A percentile compares a stretch with the other conserved stretches of the same genome.
These are phyloP conservation scores for Phasianus colchicus DNA, from an alignment of 2,113 vertebrate genomes.

Conservation along the genomic window DNA sequence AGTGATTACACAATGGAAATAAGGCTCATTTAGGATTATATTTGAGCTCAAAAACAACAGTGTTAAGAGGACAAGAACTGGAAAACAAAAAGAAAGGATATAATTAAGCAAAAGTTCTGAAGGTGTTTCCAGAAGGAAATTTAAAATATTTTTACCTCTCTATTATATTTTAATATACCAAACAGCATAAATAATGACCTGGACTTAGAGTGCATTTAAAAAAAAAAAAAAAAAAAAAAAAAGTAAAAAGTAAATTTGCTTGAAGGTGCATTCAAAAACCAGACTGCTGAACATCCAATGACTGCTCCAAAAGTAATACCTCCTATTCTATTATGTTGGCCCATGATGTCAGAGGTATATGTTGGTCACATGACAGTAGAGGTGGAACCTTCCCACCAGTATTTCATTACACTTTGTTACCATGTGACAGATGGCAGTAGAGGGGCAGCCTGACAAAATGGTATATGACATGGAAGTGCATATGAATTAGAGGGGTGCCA, in stretches of 20 bases:
- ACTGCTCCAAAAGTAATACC: too few relatives aligned
- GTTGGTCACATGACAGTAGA: too few relatives aligned
- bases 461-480: too few relatives aligned
- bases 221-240: neutral
- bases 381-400: too few relatives aligned
- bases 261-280: neutral
- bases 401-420: too few relatives aligned
- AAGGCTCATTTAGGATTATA: neutral
- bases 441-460: too few relatives aligned
- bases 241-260: neutral
- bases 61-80: neutral
- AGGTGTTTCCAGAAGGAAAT: neutral
- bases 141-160: neutral
- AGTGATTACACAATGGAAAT: neutral
- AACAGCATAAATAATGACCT: neutral
- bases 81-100: neutral
- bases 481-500: too few relatives aligned
- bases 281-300: neutral
- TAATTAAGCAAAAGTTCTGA: neutral
- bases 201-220: neutral
- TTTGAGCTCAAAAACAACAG: neutral
- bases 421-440: neutral
- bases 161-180: neutral
- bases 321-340: too few relatives aligned
- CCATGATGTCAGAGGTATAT: too few relatives aligned